Evolutionary conservation across 2,113 vertebrate species (phyloP).

Genomic region (Brachypteracias leptosomus): DNA sequence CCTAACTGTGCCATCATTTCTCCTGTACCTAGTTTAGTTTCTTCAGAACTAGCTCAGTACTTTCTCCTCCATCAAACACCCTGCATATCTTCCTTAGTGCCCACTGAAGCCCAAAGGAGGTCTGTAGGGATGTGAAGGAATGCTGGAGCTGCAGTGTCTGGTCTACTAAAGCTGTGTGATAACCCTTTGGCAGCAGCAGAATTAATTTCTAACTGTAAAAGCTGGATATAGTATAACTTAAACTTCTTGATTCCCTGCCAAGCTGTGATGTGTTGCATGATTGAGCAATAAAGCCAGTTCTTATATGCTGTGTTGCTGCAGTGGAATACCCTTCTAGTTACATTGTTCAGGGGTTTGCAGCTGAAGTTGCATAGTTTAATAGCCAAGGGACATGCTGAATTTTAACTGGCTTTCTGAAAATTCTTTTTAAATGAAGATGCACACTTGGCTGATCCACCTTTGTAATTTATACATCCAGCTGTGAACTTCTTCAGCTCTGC

Average conservation of each 20-base stretch:
- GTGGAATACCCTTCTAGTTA: background rate
- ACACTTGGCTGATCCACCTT: constrained; percentile 1
- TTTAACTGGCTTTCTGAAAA: background rate
- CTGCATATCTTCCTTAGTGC: rapidly evolving
- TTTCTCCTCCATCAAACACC: background rate
- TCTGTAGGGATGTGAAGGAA: background rate
- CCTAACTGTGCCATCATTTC: background rate
- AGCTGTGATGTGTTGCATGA: background rate
- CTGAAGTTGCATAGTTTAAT: background rate
- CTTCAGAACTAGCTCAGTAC: background rate
- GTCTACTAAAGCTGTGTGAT: background rate
- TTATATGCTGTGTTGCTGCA: background rate
- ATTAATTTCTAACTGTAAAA: background rate
- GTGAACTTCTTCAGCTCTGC: background rate
- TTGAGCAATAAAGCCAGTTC: background rate
- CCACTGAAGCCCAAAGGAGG: background rate
- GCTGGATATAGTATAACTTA: background rate
- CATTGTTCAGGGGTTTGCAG: background rate
- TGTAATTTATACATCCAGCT: constrained; percentile 30
- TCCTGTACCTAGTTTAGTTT: background rate
- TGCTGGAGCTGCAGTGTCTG: background rate
- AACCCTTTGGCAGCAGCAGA: background rate
- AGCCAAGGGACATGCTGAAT: background rate
- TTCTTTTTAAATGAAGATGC: constrained; percentile 39
- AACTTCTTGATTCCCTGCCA: background rate